Conservation (phyloP, 2,797 vertebrate species). For the Pipistrellus nathusii region DNA sequence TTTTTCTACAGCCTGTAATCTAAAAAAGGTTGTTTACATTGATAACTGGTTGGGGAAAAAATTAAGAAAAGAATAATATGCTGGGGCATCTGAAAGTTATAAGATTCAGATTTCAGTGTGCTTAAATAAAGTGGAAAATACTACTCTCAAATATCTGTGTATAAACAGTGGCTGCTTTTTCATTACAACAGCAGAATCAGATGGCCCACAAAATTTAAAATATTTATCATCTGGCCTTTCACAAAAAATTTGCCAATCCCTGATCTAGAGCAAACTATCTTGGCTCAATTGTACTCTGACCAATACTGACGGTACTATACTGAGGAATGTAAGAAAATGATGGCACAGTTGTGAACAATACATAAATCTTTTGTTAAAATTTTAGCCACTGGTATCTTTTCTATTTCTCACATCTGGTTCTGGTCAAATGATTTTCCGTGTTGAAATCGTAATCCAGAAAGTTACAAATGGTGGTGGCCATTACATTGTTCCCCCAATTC, state of each 20-base stretch:
- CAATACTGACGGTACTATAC: neutral
- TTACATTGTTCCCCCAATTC: neutral
- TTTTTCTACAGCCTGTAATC: conserved; percentile 20
- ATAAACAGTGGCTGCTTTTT: neutral
- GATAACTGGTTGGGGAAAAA: conserved; percentile 32
- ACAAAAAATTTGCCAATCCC: neutral
- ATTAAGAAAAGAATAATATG: neutral
- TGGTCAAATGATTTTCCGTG: neutral
- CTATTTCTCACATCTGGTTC: neutral
- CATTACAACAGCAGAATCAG: neutral
- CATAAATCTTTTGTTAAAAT: neutral
- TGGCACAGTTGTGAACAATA: neutral
- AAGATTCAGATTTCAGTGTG: conserved; percentile 44
- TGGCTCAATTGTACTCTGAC: neutral
- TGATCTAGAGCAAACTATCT: neutral
- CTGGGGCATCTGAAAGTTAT: conserved; percentile 14
- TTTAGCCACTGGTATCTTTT: neutral
- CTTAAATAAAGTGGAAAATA: conserved; percentile 7
- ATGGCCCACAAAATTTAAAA: neutral
- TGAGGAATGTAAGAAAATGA: neutral
- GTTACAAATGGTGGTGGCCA: neutral
- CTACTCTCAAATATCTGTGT: neutral
- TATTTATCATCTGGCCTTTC: conserved; percentile 13
- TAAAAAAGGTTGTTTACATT: conserved; percentile 25
- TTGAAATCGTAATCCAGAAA: neutral